Base-by-base conservation (phyloP, 2,113 vertebrate species). In the Podarcis muralis region DNA sequence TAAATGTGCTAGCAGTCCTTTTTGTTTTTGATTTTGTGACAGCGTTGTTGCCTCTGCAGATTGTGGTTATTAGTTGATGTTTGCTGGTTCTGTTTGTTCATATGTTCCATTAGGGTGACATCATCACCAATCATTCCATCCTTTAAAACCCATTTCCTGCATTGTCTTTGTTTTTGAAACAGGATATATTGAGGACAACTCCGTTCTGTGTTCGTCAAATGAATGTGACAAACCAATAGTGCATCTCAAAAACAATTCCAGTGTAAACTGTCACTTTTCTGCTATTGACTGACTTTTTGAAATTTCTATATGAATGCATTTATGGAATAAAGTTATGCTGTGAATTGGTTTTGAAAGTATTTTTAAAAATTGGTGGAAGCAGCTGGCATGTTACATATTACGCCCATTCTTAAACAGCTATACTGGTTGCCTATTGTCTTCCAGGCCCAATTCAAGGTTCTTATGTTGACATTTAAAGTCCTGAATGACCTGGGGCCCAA, bases 11-110 rank as follows among this genome's bases (percentile, higher is more conserved):
- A 92, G 93, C 5, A 69, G 53, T 23, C 0, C 3, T 80, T 89
- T 91, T 90, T 32, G 89, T 77, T 89, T 91, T 90, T 35, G 89
- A 92, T 84, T 90, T 57, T 93, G 77, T 87, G 84, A 79, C 23
- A 62, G 6, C 89, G 82, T 69, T 83, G 89, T 20, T 40, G 68
- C 84, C 48, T 37, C 27, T 3, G 1, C 79, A 77, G 57, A 88
- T 16, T 87, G 83, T 6, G 18, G n/a, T 78, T 59, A 48, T 90
- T 90, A 92, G 93, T 77, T 3, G 35, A 90, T 93, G 80, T 83
- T 91, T 93, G 87, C 92, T 93, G 53, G 65, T 87, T 7, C 12
- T 91, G 65, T 89, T 90, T 92, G 86, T 40, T 91, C 71, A 69
- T 37, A 40, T 5, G 78, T 76, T 1, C 77, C 4, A 72, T 25